Percentiles rank a stretch among this genome's conserved stretches.
These are phyloP conservation scores for roundworm (Caenorhabditis elegans) DNA, from an alignment of 1,140 invertebrate genomes.

Conservation along the genomic window WBcel235 BX284606.5:7240501-7241000, in stretches of 20 bases:
- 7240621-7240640: constrained; percentile 35
- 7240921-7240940: constrained; percentile 1
- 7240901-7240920: not conserved
- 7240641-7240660: constrained; percentile 38
- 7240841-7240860: not conserved
- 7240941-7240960: constrained; percentile 22
- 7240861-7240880: not conserved
- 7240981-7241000: not conserved
- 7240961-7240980: too few species aligned
- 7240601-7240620: not conserved
- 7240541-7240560: constrained; percentile 37
- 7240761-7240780: not conserved
- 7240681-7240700: constrained; percentile 28
- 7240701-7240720: constrained; percentile 13
- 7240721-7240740: constrained; percentile 37
- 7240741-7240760: constrained; percentile 23
- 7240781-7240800: not conserved
- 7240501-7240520: constrained; percentile 8
- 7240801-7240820: constrained; percentile 41
- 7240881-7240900: not conserved
- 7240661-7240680: not conserved
- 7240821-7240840: not conserved
- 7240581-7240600: not conserved
- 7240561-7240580: constrained; percentile 26
- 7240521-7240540: not conserved